Evolutionary conservation across 1,140 invertebrate species (phyloP).

Genomic region (Bombus sylvicola): DNA sequence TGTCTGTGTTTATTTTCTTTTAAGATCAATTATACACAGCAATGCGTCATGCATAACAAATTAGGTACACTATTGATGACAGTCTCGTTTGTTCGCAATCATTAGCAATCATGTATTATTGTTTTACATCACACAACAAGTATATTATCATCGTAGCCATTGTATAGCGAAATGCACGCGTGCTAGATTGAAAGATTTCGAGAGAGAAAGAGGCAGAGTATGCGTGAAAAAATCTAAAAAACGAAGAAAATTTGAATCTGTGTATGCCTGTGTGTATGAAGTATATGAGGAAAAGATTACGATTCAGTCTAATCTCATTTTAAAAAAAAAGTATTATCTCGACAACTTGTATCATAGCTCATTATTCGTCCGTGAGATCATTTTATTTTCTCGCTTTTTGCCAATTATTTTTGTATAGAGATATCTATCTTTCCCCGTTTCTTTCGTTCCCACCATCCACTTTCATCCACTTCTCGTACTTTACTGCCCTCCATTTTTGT

Average conservation of each 20-base stretch:
- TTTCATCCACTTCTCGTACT: not conserved
- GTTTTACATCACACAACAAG: slow-evolving; percentile 74
- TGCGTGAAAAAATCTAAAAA: not conserved
- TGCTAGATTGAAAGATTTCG: slow-evolving; percentile 18
- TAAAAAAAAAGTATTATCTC: slow-evolving; percentile 76
- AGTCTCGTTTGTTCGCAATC: slow-evolving; percentile 62
- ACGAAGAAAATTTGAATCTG: not conserved
- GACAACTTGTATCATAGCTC: slow-evolving; percentile 78
- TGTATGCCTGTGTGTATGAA: slow-evolving; percentile 1
- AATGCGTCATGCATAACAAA: slow-evolving; percentile 67
- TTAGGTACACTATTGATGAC: slow-evolving; percentile 40
- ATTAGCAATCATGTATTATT: slow-evolving; percentile 52
- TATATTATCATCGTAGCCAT: slow-evolving; percentile 69
- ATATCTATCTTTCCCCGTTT: slow-evolving; percentile 56
- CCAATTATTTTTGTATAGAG: slow-evolving; percentile 75
- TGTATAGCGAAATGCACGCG: slow-evolving; percentile 62
- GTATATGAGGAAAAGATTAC: slow-evolving; percentile 57
- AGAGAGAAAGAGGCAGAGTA: not conserved
- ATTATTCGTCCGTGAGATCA: slow-evolving; percentile 64
- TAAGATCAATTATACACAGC: slow-evolving; percentile 11
- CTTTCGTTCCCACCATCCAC: slow-evolving; percentile 6
- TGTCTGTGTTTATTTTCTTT: not conserved
- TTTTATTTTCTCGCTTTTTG: slow-evolving; percentile 66
- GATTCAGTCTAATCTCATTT: slow-evolving; percentile 71
- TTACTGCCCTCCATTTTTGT: slow-evolving; percentile 22